A percentile compares a stretch with the other conserved stretches of the same genome.
phyloP scores from a whole-genome alignment of 1,140 invertebrate genomes.

The Papilio polyxenes region DNA sequence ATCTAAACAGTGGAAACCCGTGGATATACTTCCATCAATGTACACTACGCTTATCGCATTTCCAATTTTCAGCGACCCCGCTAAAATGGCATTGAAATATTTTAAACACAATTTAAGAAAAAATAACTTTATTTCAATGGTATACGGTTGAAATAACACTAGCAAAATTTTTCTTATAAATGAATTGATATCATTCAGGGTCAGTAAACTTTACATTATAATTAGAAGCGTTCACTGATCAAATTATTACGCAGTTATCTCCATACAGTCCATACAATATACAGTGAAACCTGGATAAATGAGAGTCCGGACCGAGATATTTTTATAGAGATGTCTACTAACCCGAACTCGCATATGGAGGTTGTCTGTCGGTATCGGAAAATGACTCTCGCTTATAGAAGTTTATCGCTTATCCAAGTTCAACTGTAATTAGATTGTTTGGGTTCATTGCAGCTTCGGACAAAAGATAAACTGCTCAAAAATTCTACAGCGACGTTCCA shows the following conservation, averaged over 20 bases:
- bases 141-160: not conserved
- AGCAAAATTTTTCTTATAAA: not conserved
- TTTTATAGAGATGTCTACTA: too few species aligned
- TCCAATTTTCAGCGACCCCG: not conserved
- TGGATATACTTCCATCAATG: not conserved
- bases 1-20: not conserved
- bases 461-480: too few species aligned
- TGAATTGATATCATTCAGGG: constrained; percentile 18
- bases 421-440: too few species aligned
- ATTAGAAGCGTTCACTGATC: not conserved
- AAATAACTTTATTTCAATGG: not conserved
- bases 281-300: not conserved
- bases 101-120: not conserved
- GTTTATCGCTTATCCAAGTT: too few species aligned
- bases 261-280: not conserved
- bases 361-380: too few species aligned
- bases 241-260: not conserved
- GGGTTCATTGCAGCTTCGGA: too few species aligned
- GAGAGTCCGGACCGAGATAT: too few species aligned
- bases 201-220: constrained; percentile 17
- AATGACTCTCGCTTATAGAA: too few species aligned
- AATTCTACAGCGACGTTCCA: too few species aligned
- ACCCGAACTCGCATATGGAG: too few species aligned
- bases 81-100: constrained; percentile 3
- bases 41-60: constrained; percentile 2